These are phyloP conservation scores for Clanis bilineata DNA, from an alignment of 2,888 invertebrate species.

Conservation along the genomic window DNA sequence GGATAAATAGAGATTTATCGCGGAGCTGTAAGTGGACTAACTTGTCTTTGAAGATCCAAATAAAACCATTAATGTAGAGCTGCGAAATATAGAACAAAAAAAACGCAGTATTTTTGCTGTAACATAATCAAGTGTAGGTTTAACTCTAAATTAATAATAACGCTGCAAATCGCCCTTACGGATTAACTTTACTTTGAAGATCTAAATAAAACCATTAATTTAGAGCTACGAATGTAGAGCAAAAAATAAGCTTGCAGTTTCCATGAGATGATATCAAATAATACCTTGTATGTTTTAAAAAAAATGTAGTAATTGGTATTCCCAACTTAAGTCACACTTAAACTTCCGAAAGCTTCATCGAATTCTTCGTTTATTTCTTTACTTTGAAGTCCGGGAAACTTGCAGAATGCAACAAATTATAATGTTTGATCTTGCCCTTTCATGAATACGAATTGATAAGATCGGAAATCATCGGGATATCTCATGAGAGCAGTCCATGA, in stretches of 20 bases:
- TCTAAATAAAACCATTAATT: not conserved
- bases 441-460: slow-evolving; percentile 49
- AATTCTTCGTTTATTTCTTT: not conserved
- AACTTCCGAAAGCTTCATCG: not conserved
- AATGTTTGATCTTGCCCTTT: slow-evolving; percentile 30
- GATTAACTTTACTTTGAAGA: not conserved
- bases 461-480: slow-evolving; percentile 58
- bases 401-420: not conserved
- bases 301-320: not conserved
- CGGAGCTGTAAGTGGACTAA: too few species aligned
- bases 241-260: not conserved
- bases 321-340: not conserved
- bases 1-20: too few species aligned
- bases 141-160: too few species aligned
- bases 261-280: not conserved
- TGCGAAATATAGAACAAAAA: too few species aligned
- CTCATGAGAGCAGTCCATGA: slow-evolving; percentile 64
- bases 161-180: too few species aligned
- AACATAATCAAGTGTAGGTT: too few species aligned
- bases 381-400: too few species aligned
- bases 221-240: too few species aligned
- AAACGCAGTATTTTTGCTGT: too few species aligned
- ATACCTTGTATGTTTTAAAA: not conserved
- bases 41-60: too few species aligned
- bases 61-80: too few species aligned